Conservation (phyloP, 2,888 invertebrate species). For the Caenorhabditis afra region DNA sequence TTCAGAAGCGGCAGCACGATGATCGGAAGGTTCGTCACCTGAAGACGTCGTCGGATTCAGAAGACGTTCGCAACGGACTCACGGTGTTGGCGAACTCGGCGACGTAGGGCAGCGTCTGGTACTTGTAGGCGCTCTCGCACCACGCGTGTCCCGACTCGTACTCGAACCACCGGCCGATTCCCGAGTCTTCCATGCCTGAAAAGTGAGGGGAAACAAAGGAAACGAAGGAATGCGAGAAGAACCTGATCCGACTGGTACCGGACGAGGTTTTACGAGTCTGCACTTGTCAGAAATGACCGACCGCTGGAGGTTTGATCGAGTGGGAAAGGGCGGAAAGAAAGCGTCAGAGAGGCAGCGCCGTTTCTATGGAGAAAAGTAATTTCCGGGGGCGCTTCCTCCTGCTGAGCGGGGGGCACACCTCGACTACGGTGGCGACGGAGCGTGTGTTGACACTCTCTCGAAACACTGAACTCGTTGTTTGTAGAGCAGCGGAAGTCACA, state of each 20-base stretch:
- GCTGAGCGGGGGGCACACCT: constrained; percentile 17
- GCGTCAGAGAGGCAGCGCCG: constrained; percentile 13
- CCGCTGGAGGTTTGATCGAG: constrained; percentile 17
- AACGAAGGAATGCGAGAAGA: neutral
- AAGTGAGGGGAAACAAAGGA: neutral
- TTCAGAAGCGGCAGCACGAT: constrained; percentile 77
- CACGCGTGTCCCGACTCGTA: constrained; percentile 78
- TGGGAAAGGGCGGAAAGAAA: neutral
- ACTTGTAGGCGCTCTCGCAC: constrained; percentile 79
- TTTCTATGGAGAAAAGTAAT: constrained; percentile 53
- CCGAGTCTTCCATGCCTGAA: constrained; percentile 22
- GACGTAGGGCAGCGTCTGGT: constrained; percentile 77
- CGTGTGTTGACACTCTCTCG: constrained; percentile 46
- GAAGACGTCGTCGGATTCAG: constrained; percentile 15
- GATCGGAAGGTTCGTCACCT: constrained; percentile 78
- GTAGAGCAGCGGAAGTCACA: constrained; percentile 45
- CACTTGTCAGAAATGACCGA: constrained; percentile 18
- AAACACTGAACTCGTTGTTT: constrained; percentile 50
- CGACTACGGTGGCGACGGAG: constrained; percentile 19
- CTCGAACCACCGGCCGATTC: constrained; percentile 71
- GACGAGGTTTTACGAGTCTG: constrained; percentile 33
- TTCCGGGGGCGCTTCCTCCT: constrained; percentile 25
- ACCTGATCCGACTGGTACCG: constrained; percentile 30
- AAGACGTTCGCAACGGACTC: constrained; percentile 12
- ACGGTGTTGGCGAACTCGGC: constrained; percentile 77